Conservation (phyloP, 2,797 vertebrate genomes). For the Rhyacichthys aspro region DNA sequence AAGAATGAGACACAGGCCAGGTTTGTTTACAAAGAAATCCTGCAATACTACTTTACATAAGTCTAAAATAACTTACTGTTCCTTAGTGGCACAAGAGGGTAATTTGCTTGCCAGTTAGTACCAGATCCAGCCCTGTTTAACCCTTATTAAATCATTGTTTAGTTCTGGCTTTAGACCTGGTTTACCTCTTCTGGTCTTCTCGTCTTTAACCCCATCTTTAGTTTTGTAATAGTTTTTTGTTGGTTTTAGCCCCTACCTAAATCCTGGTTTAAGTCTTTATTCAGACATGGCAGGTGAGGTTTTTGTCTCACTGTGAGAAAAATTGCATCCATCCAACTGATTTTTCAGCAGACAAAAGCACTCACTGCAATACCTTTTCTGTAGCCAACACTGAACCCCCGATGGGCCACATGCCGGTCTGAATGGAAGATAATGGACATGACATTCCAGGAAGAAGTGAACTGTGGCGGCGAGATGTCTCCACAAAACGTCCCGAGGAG, state of each 20-base stretch:
- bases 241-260: background rate
- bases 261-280: too few relatives aligned
- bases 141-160: too few relatives aligned
- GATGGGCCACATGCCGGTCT: constrained; percentile 91
- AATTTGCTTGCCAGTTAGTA: too few relatives aligned
- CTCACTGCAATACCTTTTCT: constrained; percentile 84
- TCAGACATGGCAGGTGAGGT: background rate
- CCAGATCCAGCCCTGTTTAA: too few relatives aligned
- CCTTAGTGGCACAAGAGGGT: too few relatives aligned
- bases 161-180: too few relatives aligned
- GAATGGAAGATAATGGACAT: constrained; percentile 94
- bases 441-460: constrained; percentile 95
- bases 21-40: too few relatives aligned
- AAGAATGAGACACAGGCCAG: too few relatives aligned
- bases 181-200: too few relatives aligned
- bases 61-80: too few relatives aligned
- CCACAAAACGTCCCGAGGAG: constrained; percentile 95
- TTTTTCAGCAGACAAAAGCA: constrained; percentile 31
- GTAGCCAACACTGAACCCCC: constrained; percentile 89
- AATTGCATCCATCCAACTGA: constrained; percentile 17
- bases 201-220: too few relatives aligned
- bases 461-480: constrained; percentile 84
- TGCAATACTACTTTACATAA: too few relatives aligned
- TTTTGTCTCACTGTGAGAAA: constrained; percentile 12
- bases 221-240: background rate